Evolutionary conservation across 2,113 vertebrate genomes (phyloP).

Genomic region (Poeciliopsis occidentalis): DNA sequence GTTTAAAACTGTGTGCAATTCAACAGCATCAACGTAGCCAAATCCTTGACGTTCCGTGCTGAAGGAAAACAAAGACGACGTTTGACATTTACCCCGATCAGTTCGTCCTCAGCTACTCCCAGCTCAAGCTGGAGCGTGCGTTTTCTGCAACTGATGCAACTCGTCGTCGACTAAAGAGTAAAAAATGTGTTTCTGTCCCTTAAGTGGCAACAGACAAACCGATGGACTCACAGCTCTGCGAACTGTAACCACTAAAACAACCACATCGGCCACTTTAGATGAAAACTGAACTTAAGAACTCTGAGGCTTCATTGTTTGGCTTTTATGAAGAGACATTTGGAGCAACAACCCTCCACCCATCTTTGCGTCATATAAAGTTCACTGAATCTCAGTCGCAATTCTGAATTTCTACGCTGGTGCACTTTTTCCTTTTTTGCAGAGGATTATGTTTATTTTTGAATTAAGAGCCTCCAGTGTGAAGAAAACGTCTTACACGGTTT

Average conservation of each 20-base stretch:
- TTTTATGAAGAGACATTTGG: too few species aligned
- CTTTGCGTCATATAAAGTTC: neutral
- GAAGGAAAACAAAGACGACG: neutral
- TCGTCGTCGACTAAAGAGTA: neutral
- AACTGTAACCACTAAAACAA: neutral
- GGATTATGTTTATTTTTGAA: too few species aligned
- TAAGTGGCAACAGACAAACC: neutral
- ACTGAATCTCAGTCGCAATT: neutral
- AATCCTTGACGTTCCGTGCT: too few species aligned
- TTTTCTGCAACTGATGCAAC: neutral
- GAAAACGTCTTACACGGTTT: too few species aligned
- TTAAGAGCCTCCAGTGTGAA: too few species aligned
- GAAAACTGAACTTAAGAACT: neutral
- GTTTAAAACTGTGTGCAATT: neutral
- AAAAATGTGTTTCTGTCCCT: neutral
- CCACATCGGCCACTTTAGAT: neutral
- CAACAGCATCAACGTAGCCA: neutral
- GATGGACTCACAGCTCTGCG: neutral
- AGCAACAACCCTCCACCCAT: neutral
- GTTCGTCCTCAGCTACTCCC: neutral
- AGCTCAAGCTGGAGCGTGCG: neutral
- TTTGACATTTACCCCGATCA: slow-evolving; percentile 13
- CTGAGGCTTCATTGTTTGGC: too few species aligned
- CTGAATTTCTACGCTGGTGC: neutral
- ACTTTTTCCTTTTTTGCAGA: too few species aligned